Evolutionary conservation across 1,140 invertebrate species (phyloP), one percentile per base, ranked within the genome.

Genomic region (Hetaerina americana): DNA sequence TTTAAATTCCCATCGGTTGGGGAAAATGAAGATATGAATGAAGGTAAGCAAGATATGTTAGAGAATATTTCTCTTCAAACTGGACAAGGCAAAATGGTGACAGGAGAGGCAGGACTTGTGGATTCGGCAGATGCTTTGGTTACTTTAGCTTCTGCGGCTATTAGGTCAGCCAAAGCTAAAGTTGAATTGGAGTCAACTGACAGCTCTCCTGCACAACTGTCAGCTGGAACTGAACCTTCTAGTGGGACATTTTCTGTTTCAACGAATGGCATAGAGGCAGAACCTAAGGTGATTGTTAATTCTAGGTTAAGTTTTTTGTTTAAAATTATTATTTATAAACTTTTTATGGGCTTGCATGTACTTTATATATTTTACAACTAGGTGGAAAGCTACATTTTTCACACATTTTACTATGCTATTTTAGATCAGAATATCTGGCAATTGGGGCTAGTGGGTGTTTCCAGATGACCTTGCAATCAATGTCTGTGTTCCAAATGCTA

Each of bases 121-220:
- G 82, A 76, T 67, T 75, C 81, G 73, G 79, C 81, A 70, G 89
- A 90, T 78, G 87, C 89, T n/a, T 78, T 92, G 57, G 84, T 88
- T 29, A 91, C 90, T 0, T 78, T 92, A 15, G 90, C 90, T 15
- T 87, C 88, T 66, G 91, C 90, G 72, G 90, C 90, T 25, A 82
- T 89, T 26, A 84, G 85, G 73, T 85, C 77, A 68, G 75, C 76
- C 27, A 79, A 78, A 73, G 76, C 27, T 5, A 68, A 68, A 28
- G 67, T 28, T 26, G 67, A 68, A 68, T 3, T 28, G 27, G 67
- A 68, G 2, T 18, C 1, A 5, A 15, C 3, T 5, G 67, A 26
- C 67, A 78, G 79, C 31, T n/a, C n/a, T n/a, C 24, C 71, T 28
- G 79, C 78, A 49, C 71, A 71, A 71, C 31, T 69, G 68, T 68